Evolutionary conservation across 2,888 invertebrate species (phyloP).

Genomic region (Xanthorhoe designata): DNA sequence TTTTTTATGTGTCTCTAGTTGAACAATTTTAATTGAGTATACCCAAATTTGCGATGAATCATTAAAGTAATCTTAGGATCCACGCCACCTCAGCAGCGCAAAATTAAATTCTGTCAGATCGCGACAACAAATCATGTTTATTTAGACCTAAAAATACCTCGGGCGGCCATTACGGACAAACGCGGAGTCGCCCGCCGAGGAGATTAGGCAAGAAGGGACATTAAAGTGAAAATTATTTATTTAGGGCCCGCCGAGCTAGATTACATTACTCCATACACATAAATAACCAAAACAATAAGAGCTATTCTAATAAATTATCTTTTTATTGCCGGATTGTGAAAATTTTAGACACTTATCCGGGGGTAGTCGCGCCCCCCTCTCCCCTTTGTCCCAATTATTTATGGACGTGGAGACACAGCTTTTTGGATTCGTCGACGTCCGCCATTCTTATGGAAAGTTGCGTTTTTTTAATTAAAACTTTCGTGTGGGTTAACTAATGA

Average conservation of each 20-base stretch:
- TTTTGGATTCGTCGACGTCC: constrained; percentile 73
- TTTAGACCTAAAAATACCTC: constrained; percentile 85
- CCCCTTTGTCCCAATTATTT: constrained; percentile 83
- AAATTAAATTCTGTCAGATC: constrained; percentile 84
- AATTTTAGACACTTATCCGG: constrained; percentile 85
- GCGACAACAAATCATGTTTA: constrained; percentile 85
- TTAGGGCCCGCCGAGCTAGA: constrained; percentile 83
- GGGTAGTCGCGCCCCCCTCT: constrained; percentile 35
- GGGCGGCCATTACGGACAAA: constrained; percentile 81
- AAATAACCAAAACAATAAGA: constrained; percentile 86
- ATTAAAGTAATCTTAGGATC: constrained; percentile 82
- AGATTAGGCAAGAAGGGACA: constrained; percentile 85
- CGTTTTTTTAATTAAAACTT: constrained; percentile 83
- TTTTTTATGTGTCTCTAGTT: neutral
- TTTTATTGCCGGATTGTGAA: constrained; percentile 86
- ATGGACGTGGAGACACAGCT: constrained; percentile 80
- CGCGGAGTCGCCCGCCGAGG: constrained; percentile 77
- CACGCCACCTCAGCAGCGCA: constrained; percentile 66
- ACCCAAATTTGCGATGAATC: constrained; percentile 54
- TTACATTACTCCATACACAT: constrained; percentile 86
- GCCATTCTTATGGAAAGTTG: constrained; percentile 77
- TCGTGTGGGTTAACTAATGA: constrained; percentile 81
- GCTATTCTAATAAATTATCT: constrained; percentile 86
- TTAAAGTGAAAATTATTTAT: constrained; percentile 85
- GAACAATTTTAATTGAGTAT: constrained; percentile 6